Percentiles rank a stretch among this genome's conserved stretches.
These are phyloP conservation scores for Eretmochelys imbricata DNA, from an alignment of 2,113 vertebrate genomes.

Conservation along the genomic window DNA sequence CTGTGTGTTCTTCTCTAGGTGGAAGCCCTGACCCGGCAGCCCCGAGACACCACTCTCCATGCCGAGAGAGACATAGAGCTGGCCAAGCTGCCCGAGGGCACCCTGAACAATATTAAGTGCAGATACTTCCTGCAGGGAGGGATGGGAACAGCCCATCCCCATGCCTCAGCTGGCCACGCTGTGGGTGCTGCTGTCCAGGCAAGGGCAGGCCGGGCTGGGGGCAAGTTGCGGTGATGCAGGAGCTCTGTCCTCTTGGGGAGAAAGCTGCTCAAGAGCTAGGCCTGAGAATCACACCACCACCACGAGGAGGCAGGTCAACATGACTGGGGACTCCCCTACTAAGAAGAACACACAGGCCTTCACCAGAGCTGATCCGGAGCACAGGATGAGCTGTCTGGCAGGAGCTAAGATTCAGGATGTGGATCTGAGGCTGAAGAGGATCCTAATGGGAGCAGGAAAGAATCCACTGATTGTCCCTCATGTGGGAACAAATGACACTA, in stretches of 20 bases:
- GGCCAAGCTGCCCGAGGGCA: conserved; percentile 95
- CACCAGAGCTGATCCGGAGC: too few relatives aligned
- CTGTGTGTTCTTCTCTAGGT: conserved; percentile 77
- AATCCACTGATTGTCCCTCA: too few relatives aligned
- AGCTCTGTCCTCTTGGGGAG: not conserved
- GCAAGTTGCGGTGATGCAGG: not conserved
- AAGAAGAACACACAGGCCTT: too few relatives aligned
- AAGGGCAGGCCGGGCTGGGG: not conserved
- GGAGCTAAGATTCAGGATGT: too few relatives aligned
- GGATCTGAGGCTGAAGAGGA: too few relatives aligned
- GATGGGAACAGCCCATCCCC: not conserved
- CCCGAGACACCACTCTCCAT: conserved; percentile 93
- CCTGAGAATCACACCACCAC: not conserved
- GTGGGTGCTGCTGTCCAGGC: not conserved
- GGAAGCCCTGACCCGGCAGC: conserved; percentile 92
- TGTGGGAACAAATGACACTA: conserved; percentile 31
- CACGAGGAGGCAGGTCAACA: too few relatives aligned
- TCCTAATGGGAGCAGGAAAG: too few relatives aligned
- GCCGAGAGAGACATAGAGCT: conserved; percentile 92
- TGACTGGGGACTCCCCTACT: too few relatives aligned
- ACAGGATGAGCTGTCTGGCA: too few relatives aligned
- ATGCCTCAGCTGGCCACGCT: not conserved
- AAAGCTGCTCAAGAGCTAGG: not conserved
- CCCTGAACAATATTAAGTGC: conserved; percentile 95
- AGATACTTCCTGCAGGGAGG: conserved; percentile 75